phyloP scores from a whole-genome alignment of 1,140 invertebrate genomes.

The Araneus ventricosus region DNA sequence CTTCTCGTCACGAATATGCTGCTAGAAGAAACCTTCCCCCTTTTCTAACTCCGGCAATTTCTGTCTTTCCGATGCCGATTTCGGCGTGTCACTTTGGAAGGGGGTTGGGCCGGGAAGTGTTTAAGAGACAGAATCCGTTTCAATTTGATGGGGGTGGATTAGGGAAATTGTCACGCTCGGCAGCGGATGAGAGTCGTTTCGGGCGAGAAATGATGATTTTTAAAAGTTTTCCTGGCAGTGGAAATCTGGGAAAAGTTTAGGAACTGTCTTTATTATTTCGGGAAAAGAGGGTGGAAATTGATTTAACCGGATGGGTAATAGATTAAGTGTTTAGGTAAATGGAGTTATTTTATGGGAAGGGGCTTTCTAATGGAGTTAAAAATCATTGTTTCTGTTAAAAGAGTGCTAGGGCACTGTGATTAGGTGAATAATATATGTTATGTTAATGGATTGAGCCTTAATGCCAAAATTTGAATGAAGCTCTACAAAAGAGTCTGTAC shows the following conservation, averaged over 20 bases:
- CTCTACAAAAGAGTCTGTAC: too few relatives aligned
- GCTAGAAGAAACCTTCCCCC: background rate
- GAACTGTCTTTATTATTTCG: background rate
- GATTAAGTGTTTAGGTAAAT: background rate
- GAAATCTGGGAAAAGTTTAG: background rate
- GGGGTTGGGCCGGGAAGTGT: background rate
- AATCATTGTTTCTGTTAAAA: background rate
- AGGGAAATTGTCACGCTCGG: conserved; percentile 60
- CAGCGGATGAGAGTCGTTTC: background rate
- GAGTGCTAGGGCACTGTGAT: too few relatives aligned
- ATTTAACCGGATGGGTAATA: background rate
- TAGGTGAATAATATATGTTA: too few relatives aligned
- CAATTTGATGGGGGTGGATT: conserved; percentile 54
- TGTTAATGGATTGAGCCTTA: too few relatives aligned
- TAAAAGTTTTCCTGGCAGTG: conserved; percentile 51
- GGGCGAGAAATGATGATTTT: conserved; percentile 51
- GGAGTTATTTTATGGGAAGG: background rate
- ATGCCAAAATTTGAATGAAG: too few relatives aligned
- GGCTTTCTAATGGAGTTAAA: background rate
- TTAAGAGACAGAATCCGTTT: conserved; percentile 32
- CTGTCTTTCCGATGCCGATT: conserved; percentile 60
- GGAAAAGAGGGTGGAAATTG: background rate
- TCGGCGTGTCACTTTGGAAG: conserved; percentile 36
- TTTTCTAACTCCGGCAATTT: background rate
- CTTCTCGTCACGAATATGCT: conserved; percentile 27